Evolutionary conservation across 2,888 invertebrate species (phyloP).

Genomic region (Frankliniella intonsa): DNA sequence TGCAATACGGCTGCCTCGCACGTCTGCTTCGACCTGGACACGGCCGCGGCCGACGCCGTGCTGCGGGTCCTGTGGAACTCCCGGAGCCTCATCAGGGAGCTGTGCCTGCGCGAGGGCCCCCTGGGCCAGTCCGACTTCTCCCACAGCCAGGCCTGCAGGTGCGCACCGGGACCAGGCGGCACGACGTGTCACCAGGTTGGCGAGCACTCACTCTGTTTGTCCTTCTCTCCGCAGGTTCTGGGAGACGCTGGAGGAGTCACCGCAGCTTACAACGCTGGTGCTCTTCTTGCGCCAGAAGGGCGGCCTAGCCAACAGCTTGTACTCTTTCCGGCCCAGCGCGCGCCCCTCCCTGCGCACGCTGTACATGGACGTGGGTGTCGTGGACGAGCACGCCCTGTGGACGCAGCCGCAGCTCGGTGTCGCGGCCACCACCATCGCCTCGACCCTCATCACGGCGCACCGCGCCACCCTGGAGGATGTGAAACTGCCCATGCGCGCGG

Average conservation of each 20-base stretch:
- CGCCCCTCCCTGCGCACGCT: neutral
- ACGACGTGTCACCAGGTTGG: neutral
- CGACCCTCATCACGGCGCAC: neutral
- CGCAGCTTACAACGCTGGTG: neutral
- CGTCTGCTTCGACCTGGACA: neutral
- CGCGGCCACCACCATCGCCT: neutral
- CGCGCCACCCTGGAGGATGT: neutral
- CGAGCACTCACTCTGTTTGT: no score
- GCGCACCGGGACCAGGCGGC: neutral
- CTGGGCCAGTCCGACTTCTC: neutral
- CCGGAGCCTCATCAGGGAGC: neutral
- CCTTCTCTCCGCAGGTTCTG: neutral
- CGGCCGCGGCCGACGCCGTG: neutral
- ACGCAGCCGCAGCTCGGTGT: neutral
- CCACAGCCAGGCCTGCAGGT: neutral
- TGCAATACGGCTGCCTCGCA: neutral
- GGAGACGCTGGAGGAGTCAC: neutral
- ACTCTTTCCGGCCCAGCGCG: neutral
- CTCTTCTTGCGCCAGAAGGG: neutral
- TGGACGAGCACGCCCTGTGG: neutral
- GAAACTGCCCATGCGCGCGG: neutral
- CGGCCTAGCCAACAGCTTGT: neutral
- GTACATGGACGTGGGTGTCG: constrained; percentile 3
- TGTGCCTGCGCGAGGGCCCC: neutral
- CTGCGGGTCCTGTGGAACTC: constrained; percentile 7